Conservation (phyloP, 23 tunicate species). For the Trididemnum clinides region DNA sequence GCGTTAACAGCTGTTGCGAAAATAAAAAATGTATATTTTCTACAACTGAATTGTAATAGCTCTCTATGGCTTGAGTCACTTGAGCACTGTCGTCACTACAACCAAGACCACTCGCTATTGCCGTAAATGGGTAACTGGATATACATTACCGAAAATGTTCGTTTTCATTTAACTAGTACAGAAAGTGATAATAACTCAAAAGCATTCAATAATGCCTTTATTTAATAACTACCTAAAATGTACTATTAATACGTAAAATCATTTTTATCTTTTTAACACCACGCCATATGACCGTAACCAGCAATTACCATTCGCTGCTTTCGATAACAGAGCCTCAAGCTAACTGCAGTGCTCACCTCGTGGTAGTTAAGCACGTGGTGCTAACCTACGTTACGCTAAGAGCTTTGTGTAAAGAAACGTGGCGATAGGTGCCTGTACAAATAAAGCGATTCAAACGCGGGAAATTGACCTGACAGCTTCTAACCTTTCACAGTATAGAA, state of each 20-base stretch:
- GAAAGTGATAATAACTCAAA: no score
- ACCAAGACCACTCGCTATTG: no score
- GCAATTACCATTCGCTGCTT: not conserved
- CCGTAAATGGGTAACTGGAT: no score
- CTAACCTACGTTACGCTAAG: not conserved
- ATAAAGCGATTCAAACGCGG: not conserved
- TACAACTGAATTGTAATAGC: no score
- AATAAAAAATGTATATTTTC: no score
- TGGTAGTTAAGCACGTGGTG: conserved; percentile 9
- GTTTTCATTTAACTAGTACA: no score
- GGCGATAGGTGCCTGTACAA: not conserved
- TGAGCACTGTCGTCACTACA: no score
- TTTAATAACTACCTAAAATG: not conserved
- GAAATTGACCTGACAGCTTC: not conserved
- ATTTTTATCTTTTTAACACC: no score
- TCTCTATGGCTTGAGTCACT: no score
- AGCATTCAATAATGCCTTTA: not conserved
- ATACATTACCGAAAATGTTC: no score
- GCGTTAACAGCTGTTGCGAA: no score
- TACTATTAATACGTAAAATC: no score
- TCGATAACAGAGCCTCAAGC: not conserved
- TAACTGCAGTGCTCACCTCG: not conserved
- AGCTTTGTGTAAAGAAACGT: not conserved
- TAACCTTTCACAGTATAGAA: not conserved
- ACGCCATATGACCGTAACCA: not conserved